Conservation (phyloP, 2,888 invertebrate species). For the Mycalesis mineus region DNA sequence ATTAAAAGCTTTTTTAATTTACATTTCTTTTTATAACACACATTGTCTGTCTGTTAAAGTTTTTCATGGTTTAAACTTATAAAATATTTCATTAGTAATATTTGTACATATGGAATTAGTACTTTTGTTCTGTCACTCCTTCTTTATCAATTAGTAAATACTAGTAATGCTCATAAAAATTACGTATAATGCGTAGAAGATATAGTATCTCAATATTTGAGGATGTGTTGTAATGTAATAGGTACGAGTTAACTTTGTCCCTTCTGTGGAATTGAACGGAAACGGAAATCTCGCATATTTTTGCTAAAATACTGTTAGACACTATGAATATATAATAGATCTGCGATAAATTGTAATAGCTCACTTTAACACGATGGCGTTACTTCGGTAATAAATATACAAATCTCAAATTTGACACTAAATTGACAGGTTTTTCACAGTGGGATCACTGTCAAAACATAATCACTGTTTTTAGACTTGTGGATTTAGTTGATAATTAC, state of each 20-base stretch:
- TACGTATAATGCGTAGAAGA: slow-evolving; percentile 38
- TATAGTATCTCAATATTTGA: slow-evolving; percentile 67
- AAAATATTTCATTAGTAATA: too few relatives aligned
- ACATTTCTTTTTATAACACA: too few relatives aligned
- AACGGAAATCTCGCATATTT: slow-evolving; percentile 38
- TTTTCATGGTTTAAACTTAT: too few relatives aligned
- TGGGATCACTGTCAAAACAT: too few relatives aligned
- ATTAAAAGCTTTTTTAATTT: too few relatives aligned
- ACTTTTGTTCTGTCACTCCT: not conserved
- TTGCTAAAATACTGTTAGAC: slow-evolving; percentile 26
- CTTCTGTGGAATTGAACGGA: slow-evolving; percentile 28
- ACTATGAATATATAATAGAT: not conserved
- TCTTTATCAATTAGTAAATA: not conserved
- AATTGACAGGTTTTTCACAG: not conserved
- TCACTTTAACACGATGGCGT: not conserved
- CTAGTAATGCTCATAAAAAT: slow-evolving; percentile 11
- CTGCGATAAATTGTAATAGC: not conserved
- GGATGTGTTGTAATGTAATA: slow-evolving; percentile 30
- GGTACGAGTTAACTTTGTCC: slow-evolving; percentile 23
- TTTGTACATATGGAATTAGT: too few relatives aligned
- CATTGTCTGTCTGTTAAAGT: too few relatives aligned
- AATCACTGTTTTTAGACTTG: too few relatives aligned
- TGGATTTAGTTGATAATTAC: too few relatives aligned
- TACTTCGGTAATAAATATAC: not conserved
- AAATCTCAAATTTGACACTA: not conserved